These are phyloP conservation scores for Mythimna pallens DNA, from an alignment of 2,888 invertebrate species.

Conservation along the genomic window DNA sequence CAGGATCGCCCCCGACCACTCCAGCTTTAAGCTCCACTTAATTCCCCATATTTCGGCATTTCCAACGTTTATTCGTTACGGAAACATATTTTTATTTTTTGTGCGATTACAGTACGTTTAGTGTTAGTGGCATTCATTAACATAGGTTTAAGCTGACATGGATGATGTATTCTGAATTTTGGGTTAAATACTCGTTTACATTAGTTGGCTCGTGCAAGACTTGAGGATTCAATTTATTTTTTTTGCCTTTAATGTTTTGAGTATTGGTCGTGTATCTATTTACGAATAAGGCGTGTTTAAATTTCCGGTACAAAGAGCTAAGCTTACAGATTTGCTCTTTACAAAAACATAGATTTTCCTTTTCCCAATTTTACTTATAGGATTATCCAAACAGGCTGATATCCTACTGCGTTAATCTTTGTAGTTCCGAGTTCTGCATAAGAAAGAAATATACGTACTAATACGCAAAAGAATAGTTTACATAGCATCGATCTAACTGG, in stretches of 20 bases:
- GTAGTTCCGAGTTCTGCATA: slow-evolving; percentile 43
- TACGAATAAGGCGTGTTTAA: slow-evolving; percentile 35
- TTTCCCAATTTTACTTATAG: slow-evolving; percentile 44
- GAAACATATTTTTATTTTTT: slow-evolving; percentile 78
- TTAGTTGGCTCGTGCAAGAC: slow-evolving; percentile 21
- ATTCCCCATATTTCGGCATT: slow-evolving; percentile 84
- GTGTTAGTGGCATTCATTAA: slow-evolving; percentile 50
- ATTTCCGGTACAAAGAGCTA: slow-evolving; percentile 26
- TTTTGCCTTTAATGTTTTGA: not conserved
- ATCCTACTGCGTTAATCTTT: slow-evolving; percentile 13
- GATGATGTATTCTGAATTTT: slow-evolving; percentile 43
- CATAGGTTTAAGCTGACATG: slow-evolving; percentile 42
- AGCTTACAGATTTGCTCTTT: slow-evolving; percentile 21
- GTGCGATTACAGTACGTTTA: slow-evolving; percentile 66
- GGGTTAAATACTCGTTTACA: slow-evolving; percentile 42
- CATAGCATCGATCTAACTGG: slow-evolving; percentile 84
- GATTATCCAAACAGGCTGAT: slow-evolving; percentile 43
- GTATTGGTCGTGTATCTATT: not conserved
- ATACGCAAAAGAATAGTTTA: slow-evolving; percentile 82
- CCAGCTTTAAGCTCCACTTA: slow-evolving; percentile 84
- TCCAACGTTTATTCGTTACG: slow-evolving; percentile 78
- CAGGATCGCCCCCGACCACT: slow-evolving; percentile 81
- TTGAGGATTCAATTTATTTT: slow-evolving; percentile 17
- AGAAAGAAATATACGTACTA: slow-evolving; percentile 65
- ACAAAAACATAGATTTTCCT: slow-evolving; percentile 42